A percentile compares a stretch with the other conserved stretches of the same genome.
These are phyloP conservation scores for Prionailurus viverrinus DNA, from an alignment of 2,113 vertebrate genomes.

Conservation along the genomic window DNA sequence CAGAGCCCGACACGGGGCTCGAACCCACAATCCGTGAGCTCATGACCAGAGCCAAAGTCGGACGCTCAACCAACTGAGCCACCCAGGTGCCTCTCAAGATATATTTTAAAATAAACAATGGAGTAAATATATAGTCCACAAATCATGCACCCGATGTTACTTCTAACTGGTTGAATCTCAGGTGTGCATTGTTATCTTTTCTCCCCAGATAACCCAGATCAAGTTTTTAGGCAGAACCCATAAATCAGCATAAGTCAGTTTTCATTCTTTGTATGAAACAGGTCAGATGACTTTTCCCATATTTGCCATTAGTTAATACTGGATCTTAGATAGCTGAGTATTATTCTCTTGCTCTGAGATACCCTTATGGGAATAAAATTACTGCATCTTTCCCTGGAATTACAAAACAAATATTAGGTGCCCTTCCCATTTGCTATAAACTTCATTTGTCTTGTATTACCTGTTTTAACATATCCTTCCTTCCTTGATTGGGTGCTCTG, in stretches of 20 bases:
- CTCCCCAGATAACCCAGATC: not conserved
- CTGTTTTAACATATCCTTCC: not conserved
- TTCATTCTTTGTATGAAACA: not conserved
- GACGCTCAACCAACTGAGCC: too few relatives aligned
- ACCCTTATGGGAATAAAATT: not conserved
- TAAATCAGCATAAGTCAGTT: not conserved
- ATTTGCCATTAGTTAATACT: not conserved
- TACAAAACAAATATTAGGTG: not conserved
- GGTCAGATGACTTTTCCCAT: not conserved
- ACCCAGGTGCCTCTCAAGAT: too few relatives aligned
- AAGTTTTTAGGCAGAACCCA: not conserved
- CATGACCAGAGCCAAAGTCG: too few relatives aligned
- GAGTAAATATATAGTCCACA: not conserved
- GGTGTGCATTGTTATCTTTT: not conserved
- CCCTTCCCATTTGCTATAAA: not conserved
- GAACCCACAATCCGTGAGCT: too few relatives aligned
- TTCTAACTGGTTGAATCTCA: not conserved
- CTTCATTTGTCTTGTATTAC: not conserved
- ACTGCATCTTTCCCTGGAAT: not conserved
- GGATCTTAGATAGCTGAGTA: not conserved
- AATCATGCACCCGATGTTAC: not conserved
- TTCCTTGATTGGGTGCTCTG: not conserved
- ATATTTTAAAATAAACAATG: not conserved
- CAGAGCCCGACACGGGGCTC: too few relatives aligned
- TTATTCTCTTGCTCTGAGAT: not conserved